Evolutionary conservation across 2,113 vertebrate species (phyloP), one percentile per base, ranked within the genome.

Genomic region (Pipa parva): DNA sequence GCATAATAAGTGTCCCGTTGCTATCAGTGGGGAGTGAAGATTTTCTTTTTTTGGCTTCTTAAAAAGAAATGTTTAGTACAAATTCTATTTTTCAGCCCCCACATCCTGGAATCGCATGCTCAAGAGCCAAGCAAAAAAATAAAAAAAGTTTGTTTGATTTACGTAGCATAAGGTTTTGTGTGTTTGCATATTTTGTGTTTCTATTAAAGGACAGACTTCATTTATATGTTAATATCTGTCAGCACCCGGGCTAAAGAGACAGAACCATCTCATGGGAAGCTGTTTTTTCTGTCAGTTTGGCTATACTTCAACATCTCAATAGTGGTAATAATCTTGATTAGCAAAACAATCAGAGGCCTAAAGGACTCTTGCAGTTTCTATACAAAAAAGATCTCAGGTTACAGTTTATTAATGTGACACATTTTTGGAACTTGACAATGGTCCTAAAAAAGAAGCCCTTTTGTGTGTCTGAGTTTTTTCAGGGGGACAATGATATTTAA

Each of bases 301-400:
- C 85, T 87, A 85, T 79, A 80, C 84, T 81, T 85, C 85, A 84
- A 87, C 86, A 82, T 85, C 85, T 90, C 88, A 90, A 87, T 89
- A 88, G 85, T 78, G 78, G 86, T 85, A 89, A 90, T 90, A 89
- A 89, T 91, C 90, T 90, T 90, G 87, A 91, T 91, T 90, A 89
- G 87, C 88, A 90, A 90, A 90, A 91, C 89, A 90, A 91, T 91
- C 75, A 84, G 83, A 75, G 68, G 81, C 76, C 83, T 85, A 73
- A 74, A 76, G 73, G 71, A 81, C 76, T n/a, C 79, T 80, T 80
- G 74, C 78, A 75, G 73, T 80, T 68, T 80, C 76, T 76, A 79
- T 78, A 83, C 74, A 64, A 75, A 74, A n/a, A 73, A 72, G 74
- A 77, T 79, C 84, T 88, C 85, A 79, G 85, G 87, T 91, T 91